phyloP scores from a whole-genome alignment of 2,888 invertebrate genomes.

The Dynastes maya region DNA sequence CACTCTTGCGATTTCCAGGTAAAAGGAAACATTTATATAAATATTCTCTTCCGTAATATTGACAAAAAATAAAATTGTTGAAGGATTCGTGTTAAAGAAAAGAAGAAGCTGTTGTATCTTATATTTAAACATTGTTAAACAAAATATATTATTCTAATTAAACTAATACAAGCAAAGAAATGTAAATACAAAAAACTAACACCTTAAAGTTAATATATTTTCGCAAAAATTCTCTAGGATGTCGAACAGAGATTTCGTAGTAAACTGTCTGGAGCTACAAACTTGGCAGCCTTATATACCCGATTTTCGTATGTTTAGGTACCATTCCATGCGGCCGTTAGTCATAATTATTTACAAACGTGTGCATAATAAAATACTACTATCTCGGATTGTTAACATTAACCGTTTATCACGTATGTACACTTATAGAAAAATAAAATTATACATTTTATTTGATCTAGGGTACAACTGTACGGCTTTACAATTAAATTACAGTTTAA shows the following conservation, averaged over 20 bases:
- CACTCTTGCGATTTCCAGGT: too few species aligned
- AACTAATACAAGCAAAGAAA: too few species aligned
- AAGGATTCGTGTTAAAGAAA: too few species aligned
- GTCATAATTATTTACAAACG: slow-evolving; percentile 30
- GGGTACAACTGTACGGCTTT: not conserved
- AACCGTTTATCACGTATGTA: slow-evolving; percentile 7
- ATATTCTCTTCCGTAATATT: too few species aligned
- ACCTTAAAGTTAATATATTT: too few species aligned
- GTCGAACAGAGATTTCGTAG: slow-evolving; percentile 32
- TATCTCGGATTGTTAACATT: slow-evolving; percentile 21
- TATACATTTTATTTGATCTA: slow-evolving; percentile 35
- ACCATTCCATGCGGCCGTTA: not conserved
- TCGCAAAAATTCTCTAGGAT: not conserved
- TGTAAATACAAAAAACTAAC: too few species aligned
- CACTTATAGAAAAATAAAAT: slow-evolving; percentile 38
- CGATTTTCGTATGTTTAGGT: not conserved
- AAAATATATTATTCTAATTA: too few species aligned
- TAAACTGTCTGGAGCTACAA: not conserved
- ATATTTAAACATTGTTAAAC: too few species aligned
- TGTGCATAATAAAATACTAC: slow-evolving; percentile 29
- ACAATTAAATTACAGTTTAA: slow-evolving; percentile 33
- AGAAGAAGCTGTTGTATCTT: too few species aligned
- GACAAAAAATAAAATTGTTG: too few species aligned
- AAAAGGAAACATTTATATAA: too few species aligned
- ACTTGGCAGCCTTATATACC: slow-evolving; percentile 16